phyloP scores from a whole-genome alignment of 2,797 vertebrate species.

The Luscinia megarhynchos region DNA sequence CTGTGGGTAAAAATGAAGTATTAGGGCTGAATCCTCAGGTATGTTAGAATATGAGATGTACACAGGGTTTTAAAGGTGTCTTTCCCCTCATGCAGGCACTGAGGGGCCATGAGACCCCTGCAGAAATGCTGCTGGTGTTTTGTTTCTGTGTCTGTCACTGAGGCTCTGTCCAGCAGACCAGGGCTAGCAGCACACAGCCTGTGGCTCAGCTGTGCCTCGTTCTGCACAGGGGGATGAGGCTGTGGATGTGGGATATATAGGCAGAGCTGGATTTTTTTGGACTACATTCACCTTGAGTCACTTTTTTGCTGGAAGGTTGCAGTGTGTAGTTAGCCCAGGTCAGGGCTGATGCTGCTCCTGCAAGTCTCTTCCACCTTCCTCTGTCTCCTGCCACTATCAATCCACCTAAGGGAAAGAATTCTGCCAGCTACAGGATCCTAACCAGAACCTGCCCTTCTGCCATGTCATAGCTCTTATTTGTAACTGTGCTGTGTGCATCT shows the following conservation, averaged over 20 bases:
- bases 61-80: neutral
- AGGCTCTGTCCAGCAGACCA: neutral
- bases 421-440: neutral
- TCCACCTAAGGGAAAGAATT: neutral
- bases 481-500: neutral
- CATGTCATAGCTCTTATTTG: neutral
- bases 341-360: neutral
- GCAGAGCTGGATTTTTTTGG: neutral
- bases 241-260: rapidly evolving
- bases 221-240: neutral
- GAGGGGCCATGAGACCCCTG: neutral
- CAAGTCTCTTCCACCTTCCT: neutral
- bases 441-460: neutral
- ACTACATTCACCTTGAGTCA: rapidly evolving
- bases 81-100: rapidly evolving
- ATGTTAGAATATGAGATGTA: neutral
- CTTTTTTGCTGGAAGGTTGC: neutral
- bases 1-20: neutral
- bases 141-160: neutral
- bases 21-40: neutral
- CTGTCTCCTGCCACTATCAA: neutral
- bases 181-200: rapidly evolving
- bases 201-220: rapidly evolving
- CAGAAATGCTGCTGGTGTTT: neutral
- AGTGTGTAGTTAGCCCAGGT: neutral